These are phyloP conservation scores for Acrobasis repandana DNA, from an alignment of 2,888 invertebrate species.

Conservation along the genomic window DNA sequence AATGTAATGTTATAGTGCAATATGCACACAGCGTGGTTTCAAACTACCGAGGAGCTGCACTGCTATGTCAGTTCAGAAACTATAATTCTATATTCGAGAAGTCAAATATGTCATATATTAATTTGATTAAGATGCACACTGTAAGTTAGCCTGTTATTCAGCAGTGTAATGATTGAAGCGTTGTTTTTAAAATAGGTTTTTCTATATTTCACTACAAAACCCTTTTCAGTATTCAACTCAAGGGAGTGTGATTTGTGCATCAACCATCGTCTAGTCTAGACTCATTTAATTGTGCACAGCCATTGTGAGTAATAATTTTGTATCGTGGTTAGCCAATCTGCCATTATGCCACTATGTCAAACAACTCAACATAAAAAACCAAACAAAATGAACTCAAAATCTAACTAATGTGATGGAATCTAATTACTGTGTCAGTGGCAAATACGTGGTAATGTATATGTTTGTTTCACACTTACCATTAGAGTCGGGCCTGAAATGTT, in stretches of 20 bases:
- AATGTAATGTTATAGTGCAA: conserved; percentile 9
- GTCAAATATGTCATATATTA: not conserved
- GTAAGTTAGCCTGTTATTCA: conserved; percentile 7
- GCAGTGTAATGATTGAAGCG: conserved; percentile 7
- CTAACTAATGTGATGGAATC: conserved; percentile 32
- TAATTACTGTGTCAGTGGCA: conserved; percentile 37
- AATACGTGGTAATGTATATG: conserved; percentile 30
- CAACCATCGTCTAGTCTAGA: conserved; percentile 24
- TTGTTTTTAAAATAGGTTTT: not conserved
- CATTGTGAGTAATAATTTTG: conserved; percentile 50
- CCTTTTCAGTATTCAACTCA: conserved; percentile 6
- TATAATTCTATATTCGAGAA: not conserved
- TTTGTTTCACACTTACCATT: conserved; percentile 23
- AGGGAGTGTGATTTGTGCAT: conserved; percentile 28
- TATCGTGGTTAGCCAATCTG: conserved; percentile 55
- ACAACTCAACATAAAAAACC: conserved; percentile 45
- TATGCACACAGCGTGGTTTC: conserved; percentile 10
- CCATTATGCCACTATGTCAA: conserved; percentile 79
- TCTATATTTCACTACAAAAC: not conserved
- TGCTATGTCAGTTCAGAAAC: not conserved
- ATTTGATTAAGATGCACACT: not conserved
- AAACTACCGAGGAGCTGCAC: conserved; percentile 7
- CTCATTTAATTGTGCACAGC: conserved; percentile 45
- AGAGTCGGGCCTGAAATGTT: conserved; percentile 20
- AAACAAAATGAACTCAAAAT: conserved; percentile 44